These are phyloP conservation scores for Achlya flavicornis DNA, from an alignment of 2,888 invertebrate genomes.

Conservation along the genomic window DNA sequence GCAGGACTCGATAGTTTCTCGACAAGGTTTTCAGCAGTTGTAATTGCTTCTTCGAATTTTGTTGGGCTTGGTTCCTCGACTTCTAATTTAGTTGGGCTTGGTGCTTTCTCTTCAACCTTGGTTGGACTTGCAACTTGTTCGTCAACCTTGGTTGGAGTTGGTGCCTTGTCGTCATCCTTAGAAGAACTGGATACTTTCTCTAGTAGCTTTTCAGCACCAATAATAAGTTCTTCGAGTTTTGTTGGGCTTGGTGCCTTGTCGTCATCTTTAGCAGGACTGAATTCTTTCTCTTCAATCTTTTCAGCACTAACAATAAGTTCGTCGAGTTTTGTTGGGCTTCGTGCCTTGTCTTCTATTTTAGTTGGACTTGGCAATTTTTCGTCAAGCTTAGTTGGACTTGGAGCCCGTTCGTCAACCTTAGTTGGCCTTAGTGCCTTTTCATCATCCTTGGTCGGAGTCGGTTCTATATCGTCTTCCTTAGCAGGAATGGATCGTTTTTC, in stretches of 20 bases:
- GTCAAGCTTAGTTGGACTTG: neutral
- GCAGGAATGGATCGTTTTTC: neutral
- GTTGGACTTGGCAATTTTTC: constrained; percentile 20
- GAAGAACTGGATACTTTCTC: constrained; percentile 15
- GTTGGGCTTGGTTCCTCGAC: neutral
- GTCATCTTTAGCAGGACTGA: no score
- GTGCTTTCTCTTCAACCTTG: constrained; percentile 14
- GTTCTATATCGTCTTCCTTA: neutral
- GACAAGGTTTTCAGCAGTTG: neutral
- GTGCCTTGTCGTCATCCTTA: constrained; percentile 16
- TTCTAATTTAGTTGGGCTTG: constrained; percentile 6
- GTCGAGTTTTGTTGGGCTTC: neutral
- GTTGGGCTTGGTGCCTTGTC: constrained; percentile 16
- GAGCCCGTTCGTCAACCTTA: constrained; percentile 14
- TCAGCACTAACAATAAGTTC: neutral
- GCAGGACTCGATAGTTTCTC: constrained; percentile 17
- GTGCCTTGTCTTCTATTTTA: neutral
- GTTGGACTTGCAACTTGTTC: neutral
- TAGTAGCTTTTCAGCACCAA: no score
- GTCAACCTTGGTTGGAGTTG: constrained; percentile 9
- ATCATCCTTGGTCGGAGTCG: no score
- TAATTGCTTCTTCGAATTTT: no score
- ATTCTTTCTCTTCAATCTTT: neutral
- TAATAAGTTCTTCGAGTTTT: constrained; percentile 11
- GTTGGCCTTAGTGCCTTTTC: neutral